These are phyloP conservation scores for Pangasius larnaudii DNA, from an alignment of 2,797 vertebrate species.

Conservation along the genomic window DNA sequence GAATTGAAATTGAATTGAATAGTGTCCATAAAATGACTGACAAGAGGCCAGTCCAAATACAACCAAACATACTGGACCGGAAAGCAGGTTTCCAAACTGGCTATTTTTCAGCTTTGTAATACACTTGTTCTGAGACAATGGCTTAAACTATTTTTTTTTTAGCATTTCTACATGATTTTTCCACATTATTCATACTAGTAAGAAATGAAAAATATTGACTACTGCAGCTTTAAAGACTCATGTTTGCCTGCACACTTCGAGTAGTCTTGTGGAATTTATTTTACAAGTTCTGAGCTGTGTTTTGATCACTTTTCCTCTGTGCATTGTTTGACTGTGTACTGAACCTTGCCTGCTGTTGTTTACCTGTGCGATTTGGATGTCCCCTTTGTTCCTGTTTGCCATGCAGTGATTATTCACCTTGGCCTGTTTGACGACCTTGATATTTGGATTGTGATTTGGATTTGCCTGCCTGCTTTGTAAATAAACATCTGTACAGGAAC, in stretches of 20 bases:
- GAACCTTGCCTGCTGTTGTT: conserved; percentile 5
- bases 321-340: not conserved
- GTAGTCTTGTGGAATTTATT: not conserved
- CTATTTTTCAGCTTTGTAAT: not conserved
- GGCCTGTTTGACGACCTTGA: not conserved
- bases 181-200: not conserved
- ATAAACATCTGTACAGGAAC: conserved; percentile 7
- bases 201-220: not conserved
- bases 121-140: not conserved
- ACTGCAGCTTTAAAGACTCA: not conserved
- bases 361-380: not conserved
- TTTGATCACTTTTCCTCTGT: not conserved
- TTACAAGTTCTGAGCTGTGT: not conserved
- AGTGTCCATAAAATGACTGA: not conserved
- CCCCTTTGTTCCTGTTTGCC: conserved; percentile 12
- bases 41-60: not conserved
- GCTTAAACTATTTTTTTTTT: not conserved
- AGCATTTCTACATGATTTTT: not conserved
- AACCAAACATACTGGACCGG: not conserved
- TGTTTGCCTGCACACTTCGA: not conserved
- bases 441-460: conserved; percentile 10
- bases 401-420: not conserved
- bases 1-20: no score
- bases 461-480: not conserved
- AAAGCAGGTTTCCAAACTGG: not conserved